phyloP scores from a whole-genome alignment of 1,140 invertebrate genomes.

The Pteromalus puparum region DNA sequence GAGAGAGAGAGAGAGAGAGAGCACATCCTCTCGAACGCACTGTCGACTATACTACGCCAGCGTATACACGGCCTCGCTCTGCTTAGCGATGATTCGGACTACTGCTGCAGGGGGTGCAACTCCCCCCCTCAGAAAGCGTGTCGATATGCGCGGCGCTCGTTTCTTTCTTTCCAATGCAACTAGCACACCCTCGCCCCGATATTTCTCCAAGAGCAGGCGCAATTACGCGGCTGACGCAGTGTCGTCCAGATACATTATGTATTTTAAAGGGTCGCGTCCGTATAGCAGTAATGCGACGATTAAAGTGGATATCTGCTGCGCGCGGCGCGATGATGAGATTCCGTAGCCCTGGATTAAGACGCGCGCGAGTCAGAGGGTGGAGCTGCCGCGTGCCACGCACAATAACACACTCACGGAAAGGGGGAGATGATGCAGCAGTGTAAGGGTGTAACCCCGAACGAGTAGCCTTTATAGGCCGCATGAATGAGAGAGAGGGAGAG shows the following conservation, averaged over 20 bases:
- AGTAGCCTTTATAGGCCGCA: constrained; percentile 6
- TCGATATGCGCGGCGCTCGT: background rate
- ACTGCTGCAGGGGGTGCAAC: no score
- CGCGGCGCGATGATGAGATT: background rate
- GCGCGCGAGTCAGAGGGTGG: background rate
- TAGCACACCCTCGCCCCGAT: background rate
- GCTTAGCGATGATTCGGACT: no score
- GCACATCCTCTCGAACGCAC: background rate
- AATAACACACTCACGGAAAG: background rate
- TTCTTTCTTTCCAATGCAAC: constrained; percentile 13
- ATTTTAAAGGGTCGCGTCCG: constrained; percentile 22
- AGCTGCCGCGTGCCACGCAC: background rate
- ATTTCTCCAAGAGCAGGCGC: background rate
- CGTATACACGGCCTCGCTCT: no score
- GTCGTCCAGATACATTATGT: background rate
- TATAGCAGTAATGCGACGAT: background rate
- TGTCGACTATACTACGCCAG: no score
- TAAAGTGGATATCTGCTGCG: background rate
- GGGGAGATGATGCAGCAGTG: background rate
- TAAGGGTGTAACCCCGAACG: constrained; percentile 7
- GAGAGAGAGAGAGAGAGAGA: no score
- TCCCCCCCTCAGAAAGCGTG: no score
- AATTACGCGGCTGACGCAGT: constrained; percentile 14
- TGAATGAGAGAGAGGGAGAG: constrained; percentile 8
- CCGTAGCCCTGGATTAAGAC: background rate